phyloP scores from a whole-genome alignment of 2,888 invertebrate genomes.

The Lepetodrilus schrolli region DNA sequence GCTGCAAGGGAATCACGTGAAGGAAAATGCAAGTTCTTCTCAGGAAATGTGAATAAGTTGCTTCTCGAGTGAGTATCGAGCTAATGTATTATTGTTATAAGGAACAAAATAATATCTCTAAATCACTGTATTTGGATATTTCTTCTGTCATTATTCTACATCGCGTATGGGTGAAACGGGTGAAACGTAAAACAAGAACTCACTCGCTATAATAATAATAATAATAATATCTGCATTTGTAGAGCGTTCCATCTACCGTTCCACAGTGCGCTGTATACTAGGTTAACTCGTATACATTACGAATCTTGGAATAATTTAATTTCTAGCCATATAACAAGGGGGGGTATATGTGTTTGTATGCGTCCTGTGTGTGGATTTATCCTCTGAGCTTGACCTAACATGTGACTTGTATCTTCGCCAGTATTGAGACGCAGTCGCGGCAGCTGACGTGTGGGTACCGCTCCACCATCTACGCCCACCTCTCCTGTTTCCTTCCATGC shows the following conservation, averaged over 20 bases:
- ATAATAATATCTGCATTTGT: too few relatives aligned
- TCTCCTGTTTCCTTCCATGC: slow-evolving; percentile 78
- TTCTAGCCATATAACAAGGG: too few relatives aligned
- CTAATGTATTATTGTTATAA: not conserved
- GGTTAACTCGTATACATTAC: too few relatives aligned
- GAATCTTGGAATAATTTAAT: too few relatives aligned
- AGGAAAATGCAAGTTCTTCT: slow-evolving; percentile 79
- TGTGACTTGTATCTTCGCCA: slow-evolving; percentile 39
- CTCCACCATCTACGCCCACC: slow-evolving; percentile 77
- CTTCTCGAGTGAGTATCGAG: slow-evolving; percentile 77
- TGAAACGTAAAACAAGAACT: too few relatives aligned
- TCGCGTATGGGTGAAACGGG: too few relatives aligned
- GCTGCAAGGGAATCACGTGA: slow-evolving; percentile 74
- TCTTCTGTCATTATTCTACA: too few relatives aligned
- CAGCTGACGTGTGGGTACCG: slow-evolving; percentile 72
- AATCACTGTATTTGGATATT: too few relatives aligned
- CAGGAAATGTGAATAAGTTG: slow-evolving; percentile 77
- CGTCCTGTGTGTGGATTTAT: not conserved
- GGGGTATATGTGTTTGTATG: slow-evolving; percentile 10
- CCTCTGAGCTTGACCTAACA: not conserved
- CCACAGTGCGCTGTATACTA: too few relatives aligned
- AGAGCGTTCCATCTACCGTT: too few relatives aligned
- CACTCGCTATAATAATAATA: too few relatives aligned
- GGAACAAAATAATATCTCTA: too few relatives aligned
- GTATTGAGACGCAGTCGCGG: slow-evolving; percentile 61